phyloP scores from a whole-genome alignment of 2,113 vertebrate genomes.

The Plestiodon gilberti region DNA sequence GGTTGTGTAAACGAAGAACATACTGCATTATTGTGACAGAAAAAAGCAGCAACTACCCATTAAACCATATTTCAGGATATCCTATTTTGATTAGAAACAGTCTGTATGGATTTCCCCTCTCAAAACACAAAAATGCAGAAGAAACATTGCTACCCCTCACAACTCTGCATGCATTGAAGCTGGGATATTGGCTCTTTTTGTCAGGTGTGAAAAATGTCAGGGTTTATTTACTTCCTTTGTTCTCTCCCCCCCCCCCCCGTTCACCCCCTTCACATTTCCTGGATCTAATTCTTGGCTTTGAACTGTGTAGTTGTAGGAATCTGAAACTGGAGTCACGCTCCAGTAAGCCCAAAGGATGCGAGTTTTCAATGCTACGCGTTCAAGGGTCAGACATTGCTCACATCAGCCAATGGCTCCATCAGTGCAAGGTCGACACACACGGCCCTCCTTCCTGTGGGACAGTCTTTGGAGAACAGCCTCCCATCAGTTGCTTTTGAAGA shows the following conservation, averaged over 20 bases:
- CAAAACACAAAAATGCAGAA: not conserved
- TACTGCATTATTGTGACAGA: constrained; percentile 32
- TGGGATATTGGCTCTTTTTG: constrained; percentile 24
- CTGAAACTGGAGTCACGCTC: constrained; percentile 56
- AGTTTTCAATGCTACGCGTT: constrained; percentile 47
- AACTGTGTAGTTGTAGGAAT: not conserved
- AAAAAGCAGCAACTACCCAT: constrained; percentile 15
- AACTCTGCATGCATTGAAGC: constrained; percentile 51
- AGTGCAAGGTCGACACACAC: constrained; percentile 54
- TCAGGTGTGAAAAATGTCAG: accelerated
- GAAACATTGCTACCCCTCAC: not conserved
- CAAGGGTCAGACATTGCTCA: constrained; percentile 45
- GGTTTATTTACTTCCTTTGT: constrained; percentile 43
- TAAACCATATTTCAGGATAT: constrained; percentile 14
- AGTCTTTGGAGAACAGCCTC: constrained; percentile 22
- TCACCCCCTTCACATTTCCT: not conserved
- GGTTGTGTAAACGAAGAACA: not conserved
- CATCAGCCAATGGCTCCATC: constrained; percentile 62
- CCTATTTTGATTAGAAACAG: constrained; percentile 24
- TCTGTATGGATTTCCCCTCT: constrained; percentile 20
- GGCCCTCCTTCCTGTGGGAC: constrained; percentile 60
- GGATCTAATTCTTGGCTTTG: constrained; percentile 10
- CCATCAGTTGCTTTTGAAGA: constrained; percentile 22
- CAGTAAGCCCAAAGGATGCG: constrained; percentile 31
- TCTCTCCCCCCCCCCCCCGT: constrained; percentile 9